phyloP scores from a whole-genome alignment of 2,888 invertebrate genomes.

The Spilosoma lubricipeda region DNA sequence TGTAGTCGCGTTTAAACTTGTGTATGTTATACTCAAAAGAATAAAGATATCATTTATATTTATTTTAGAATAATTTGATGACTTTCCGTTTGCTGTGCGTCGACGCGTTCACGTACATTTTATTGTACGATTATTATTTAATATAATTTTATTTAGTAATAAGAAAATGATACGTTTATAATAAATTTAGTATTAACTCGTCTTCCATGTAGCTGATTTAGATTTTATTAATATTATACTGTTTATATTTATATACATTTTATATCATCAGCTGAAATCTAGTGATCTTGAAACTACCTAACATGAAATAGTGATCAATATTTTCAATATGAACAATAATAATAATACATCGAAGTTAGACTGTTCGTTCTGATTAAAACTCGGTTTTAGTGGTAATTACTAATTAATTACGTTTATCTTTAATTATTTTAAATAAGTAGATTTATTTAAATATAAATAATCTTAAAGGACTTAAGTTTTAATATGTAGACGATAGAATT shows the following conservation, averaged over 20 bases:
- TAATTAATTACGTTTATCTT: conserved; percentile 28
- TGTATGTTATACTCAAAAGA: conserved; percentile 35
- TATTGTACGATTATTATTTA: conserved; percentile 69
- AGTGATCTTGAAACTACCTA: background rate
- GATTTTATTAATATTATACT: conserved; percentile 39
- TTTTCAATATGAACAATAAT: conserved; percentile 1
- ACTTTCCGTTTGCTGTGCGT: conserved; percentile 72
- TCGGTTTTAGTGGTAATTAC: conserved; percentile 36
- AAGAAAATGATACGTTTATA: conserved; percentile 25
- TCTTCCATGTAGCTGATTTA: conserved; percentile 66
- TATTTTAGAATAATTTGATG: conserved; percentile 63
- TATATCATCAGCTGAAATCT: conserved; percentile 29
- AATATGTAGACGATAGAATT: conserved; percentile 36
- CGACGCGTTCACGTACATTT: conserved; percentile 83
- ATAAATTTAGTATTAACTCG: conserved; percentile 65
- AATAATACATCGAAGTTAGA: conserved; percentile 30
- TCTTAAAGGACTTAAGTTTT: conserved; percentile 62
- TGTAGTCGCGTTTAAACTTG: conserved; percentile 47
- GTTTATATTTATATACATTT: conserved; percentile 27
- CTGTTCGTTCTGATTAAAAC: conserved; percentile 10
- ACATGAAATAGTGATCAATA: background rate
- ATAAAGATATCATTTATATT: conserved; percentile 39
- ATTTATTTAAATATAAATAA: conserved; percentile 40
- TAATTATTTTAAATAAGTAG: conserved; percentile 31
- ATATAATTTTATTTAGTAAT: conserved; percentile 42